phyloP scores from a whole-genome alignment of 2,113 vertebrate genomes.

The Gambusia holbrooki region DNA sequence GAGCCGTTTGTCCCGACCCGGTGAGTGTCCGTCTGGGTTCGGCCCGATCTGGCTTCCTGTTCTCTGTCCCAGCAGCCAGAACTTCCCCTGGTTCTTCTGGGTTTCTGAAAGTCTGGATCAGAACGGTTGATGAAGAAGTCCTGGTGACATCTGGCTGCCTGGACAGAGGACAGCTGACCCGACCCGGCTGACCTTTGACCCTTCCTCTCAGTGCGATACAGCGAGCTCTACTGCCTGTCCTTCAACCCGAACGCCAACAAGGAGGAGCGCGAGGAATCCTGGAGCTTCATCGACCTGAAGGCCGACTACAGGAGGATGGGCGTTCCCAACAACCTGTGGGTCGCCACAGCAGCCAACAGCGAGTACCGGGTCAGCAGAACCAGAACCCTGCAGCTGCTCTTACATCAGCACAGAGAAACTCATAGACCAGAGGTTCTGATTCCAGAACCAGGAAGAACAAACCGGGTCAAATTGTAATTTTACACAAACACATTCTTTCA shows the following conservation, averaged over 20 bases:
- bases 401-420: too few species aligned
- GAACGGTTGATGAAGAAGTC: neutral
- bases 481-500: too few species aligned
- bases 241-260: slow-evolving; percentile 93
- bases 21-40: slow-evolving; percentile 67
- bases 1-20: slow-evolving; percentile 88
- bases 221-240: slow-evolving; percentile 94
- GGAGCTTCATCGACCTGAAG: slow-evolving; percentile 85
- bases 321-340: slow-evolving; percentile 89
- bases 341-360: slow-evolving; percentile 87
- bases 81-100: too few species aligned
- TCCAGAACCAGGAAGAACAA: too few species aligned
- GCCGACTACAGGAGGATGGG: slow-evolving; percentile 93
- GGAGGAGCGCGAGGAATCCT: slow-evolving; percentile 90
- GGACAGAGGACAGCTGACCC: neutral
- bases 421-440: too few species aligned
- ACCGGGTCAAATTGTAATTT: too few species aligned
- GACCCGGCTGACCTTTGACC: neutral
- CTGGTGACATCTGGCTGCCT: neutral
- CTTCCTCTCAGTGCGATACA: slow-evolving; percentile 86
- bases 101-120: too few species aligned
- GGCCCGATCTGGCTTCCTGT: too few species aligned
- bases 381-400: too few species aligned
- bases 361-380: slow-evolving; percentile 85
- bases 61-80: too few species aligned